Evolutionary conservation across 1,140 invertebrate genomes (phyloP).

Genomic region (Drosophila pseudoananassae): DNA sequence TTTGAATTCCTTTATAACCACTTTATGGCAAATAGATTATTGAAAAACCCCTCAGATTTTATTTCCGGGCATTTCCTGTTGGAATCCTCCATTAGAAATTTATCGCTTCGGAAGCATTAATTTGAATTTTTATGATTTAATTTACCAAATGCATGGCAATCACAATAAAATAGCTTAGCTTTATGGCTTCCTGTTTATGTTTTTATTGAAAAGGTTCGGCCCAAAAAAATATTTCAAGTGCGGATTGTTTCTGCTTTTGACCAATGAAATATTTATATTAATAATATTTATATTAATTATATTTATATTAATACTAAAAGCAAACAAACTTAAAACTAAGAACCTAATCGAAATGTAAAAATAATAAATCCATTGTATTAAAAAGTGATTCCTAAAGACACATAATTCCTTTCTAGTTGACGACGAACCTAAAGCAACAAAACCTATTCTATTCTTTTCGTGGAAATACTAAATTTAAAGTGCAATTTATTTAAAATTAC

Average conservation of each 20-base stretch:
- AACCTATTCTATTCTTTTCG: no score
- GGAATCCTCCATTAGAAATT: background rate
- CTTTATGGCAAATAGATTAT: constrained; percentile 31
- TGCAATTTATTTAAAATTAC: background rate
- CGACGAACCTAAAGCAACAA: no score
- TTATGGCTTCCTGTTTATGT: constrained; percentile 14
- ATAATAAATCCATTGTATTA: no score
- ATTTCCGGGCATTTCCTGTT: background rate
- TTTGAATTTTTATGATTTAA: constrained; percentile 48
- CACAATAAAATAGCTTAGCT: constrained; percentile 14
- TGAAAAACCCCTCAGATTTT: constrained; percentile 15
- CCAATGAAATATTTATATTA: no score
- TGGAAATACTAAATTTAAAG: no score
- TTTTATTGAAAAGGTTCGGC: background rate
- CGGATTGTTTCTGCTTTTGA: background rate
- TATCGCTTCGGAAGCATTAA: constrained; percentile 16
- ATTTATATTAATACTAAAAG: no score
- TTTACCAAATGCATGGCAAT: constrained; percentile 44
- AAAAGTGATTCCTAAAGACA: no score
- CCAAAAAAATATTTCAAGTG: no score
- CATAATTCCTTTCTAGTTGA: no score
- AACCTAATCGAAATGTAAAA: no score
- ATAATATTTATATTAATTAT: no score
- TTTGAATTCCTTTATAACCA: background rate
- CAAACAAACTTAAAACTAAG: no score